phyloP scores from a whole-genome alignment of 2,113 vertebrate species.

The Centropus bengalensis region DNA sequence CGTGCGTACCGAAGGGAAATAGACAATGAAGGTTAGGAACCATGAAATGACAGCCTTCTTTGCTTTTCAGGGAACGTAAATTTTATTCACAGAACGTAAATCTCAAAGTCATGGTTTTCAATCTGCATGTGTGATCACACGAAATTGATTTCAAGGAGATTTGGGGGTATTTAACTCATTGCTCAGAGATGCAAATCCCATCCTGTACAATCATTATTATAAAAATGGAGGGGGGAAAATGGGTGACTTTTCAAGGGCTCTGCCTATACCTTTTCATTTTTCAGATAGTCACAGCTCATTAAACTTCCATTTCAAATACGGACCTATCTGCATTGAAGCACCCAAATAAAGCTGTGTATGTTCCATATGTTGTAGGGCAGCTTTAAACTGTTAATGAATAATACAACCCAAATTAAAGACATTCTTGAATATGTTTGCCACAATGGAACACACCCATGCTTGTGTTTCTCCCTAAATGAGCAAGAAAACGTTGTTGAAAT shows the following conservation, averaged over 20 bases:
- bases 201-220: background rate
- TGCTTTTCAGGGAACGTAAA: constrained; percentile 72
- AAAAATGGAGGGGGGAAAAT: background rate
- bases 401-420: background rate
- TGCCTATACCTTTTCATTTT: background rate
- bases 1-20: constrained; percentile 35
- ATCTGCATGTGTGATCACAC: constrained; percentile 50
- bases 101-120: constrained; percentile 63
- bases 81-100: constrained; percentile 73
- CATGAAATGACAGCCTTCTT: constrained; percentile 74
- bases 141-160: constrained; percentile 72
- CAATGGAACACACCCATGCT: background rate
- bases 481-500: background rate
- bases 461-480: background rate
- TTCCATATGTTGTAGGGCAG: background rate
- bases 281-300: constrained; percentile 12
- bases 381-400: background rate
- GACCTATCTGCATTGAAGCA: background rate
- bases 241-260: background rate
- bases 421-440: background rate
- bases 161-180: constrained; percentile 54
- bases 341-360: background rate
- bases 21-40: constrained; percentile 69
- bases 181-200: constrained; percentile 38
- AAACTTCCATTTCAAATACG: background rate